Conservation (phyloP, 2,797 vertebrate species). For the Paratrypauchen microcephalus region DNA sequence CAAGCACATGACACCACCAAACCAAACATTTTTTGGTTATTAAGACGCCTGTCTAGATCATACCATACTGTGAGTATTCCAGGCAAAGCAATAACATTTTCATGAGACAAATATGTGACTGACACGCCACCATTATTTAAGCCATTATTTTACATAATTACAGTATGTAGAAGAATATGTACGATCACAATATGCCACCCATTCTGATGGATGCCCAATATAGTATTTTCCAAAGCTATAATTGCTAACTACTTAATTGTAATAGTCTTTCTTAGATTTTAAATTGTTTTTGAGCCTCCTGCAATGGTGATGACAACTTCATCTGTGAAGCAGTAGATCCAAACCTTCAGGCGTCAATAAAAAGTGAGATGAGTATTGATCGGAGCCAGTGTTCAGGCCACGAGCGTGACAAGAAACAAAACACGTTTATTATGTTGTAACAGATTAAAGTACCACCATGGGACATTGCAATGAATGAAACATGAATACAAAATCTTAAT, state of each 20-base stretch:
- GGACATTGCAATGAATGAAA: slow-evolving; percentile 13
- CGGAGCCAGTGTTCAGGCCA: slow-evolving; percentile 17
- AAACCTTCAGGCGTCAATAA: slow-evolving; percentile 18
- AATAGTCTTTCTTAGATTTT: background rate
- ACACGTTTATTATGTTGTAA: slow-evolving; percentile 7
- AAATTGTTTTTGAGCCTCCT: slow-evolving; percentile 10
- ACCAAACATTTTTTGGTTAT: too few species aligned
- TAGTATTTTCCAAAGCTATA: background rate
- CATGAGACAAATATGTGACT: too few species aligned
- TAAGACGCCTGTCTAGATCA: too few species aligned
- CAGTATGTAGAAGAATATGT: too few species aligned
- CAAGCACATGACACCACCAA: too few species aligned
- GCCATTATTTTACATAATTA: too few species aligned
- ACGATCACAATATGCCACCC: too few species aligned
- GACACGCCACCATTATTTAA: too few species aligned
- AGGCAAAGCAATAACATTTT: too few species aligned
- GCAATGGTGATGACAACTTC: slow-evolving; percentile 11
- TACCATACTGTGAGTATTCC: too few species aligned
- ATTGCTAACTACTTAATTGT: background rate
- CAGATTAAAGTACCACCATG: slow-evolving; percentile 13
- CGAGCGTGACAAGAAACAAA: slow-evolving; percentile 24
- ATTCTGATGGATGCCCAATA: background rate
- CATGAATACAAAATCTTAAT: slow-evolving; percentile 7
- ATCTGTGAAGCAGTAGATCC: slow-evolving; percentile 16
- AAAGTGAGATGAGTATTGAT: slow-evolving; percentile 46